Percentiles rank a stretch among this genome's conserved stretches.
phyloP scores from a whole-genome alignment of 1,140 invertebrate species.

The Trachymyrmex septentrionalis region DNA sequence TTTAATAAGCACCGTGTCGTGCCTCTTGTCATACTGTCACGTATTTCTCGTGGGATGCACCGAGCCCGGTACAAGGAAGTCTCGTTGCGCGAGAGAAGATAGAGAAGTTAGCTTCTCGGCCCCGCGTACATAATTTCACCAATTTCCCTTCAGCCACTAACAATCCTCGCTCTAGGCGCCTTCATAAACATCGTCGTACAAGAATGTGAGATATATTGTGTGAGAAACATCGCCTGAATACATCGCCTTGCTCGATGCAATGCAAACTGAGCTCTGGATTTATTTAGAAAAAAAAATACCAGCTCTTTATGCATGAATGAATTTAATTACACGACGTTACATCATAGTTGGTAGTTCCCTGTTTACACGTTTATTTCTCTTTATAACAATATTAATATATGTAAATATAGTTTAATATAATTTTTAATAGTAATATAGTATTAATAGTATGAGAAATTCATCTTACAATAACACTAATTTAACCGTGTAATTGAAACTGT shows the following conservation, averaged over 20 bases:
- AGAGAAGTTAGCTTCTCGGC: slow-evolving; percentile 51
- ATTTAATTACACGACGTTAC: slow-evolving; percentile 1
- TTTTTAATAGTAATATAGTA: background rate
- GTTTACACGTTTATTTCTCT: background rate
- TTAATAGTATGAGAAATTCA: background rate
- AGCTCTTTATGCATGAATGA: background rate
- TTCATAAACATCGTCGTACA: slow-evolving; percentile 32
- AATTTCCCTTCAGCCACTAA: slow-evolving; percentile 56
- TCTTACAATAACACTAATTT: background rate
- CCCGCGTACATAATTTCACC: slow-evolving; percentile 47
- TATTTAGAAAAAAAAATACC: background rate
- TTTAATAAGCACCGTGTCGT: slow-evolving; percentile 71
- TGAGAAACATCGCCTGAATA: slow-evolving; percentile 37
- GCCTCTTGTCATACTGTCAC: slow-evolving; percentile 62
- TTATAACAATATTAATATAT: background rate
- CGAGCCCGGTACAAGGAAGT: slow-evolving; percentile 36
- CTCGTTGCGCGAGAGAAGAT: slow-evolving; percentile 39
- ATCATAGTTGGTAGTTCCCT: no score
- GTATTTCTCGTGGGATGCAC: slow-evolving; percentile 57
- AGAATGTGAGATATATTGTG: slow-evolving; percentile 44
- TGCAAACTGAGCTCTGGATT: background rate
- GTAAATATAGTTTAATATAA: background rate
- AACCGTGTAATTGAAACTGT: background rate
- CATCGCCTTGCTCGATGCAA: background rate
- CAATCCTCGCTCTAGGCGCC: slow-evolving; percentile 43